Percentiles rank a stretch among this genome's conserved stretches.
These are phyloP conservation scores for Ramphastos sulfuratus DNA, from an alignment of 2,113 vertebrate genomes.

Conservation along the genomic window DNA sequence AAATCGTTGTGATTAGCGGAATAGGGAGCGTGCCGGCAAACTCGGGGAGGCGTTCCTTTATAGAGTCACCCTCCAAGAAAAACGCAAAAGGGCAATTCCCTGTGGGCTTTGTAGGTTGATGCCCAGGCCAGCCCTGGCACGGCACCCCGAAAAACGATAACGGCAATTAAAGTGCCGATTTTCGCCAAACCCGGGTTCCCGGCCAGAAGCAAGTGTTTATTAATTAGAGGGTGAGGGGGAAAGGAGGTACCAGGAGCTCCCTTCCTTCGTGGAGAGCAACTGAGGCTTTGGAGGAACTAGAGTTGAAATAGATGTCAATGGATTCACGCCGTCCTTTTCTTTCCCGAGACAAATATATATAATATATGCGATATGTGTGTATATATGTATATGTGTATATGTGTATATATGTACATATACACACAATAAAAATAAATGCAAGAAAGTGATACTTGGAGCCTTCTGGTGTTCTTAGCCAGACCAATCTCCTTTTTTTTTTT, in stretches of 20 bases:
- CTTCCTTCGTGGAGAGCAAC: not conserved
- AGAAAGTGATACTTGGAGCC: not conserved
- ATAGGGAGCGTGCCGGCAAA: not conserved
- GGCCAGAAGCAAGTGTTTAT: not conserved
- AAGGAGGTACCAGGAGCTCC: not conserved
- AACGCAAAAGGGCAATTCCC: not conserved
- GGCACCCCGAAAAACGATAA: not conserved
- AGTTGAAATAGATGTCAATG: not conserved
- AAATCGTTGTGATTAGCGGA: not conserved
- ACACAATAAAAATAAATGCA: conserved; percentile 64
- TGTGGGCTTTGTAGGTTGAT: not conserved
- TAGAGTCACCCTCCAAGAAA: not conserved
- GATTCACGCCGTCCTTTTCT: not conserved
- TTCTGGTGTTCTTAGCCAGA: conserved; percentile 22
- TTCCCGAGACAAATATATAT: not conserved
- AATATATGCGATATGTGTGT: too few species aligned
- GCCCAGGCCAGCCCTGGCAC: not conserved
- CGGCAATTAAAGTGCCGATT: not conserved
- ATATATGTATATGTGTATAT: too few species aligned
- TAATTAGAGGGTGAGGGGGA: not conserved
- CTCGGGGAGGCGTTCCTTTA: not conserved
- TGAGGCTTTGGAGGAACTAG: not conserved
- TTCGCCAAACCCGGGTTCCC: not conserved
- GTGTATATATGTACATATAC: not conserved
- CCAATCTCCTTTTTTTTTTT: not conserved